Evolutionary conservation across 2,888 invertebrate species (phyloP).

Genomic region (Synanthedon formicaeformis): DNA sequence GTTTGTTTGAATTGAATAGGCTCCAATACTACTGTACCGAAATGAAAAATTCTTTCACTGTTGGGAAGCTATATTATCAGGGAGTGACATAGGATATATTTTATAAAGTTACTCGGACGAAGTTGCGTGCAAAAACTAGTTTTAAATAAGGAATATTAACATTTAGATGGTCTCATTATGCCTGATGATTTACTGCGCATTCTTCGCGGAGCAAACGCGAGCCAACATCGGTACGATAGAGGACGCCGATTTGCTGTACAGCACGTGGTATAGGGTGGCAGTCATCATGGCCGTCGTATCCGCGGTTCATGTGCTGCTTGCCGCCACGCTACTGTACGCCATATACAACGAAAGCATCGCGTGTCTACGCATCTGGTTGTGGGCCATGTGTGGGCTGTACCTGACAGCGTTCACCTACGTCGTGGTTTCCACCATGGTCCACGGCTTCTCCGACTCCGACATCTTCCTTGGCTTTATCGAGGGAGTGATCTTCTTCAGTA

Average conservation of each 20-base stretch:
- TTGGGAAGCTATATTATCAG: no score
- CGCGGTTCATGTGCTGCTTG: conserved; percentile 36
- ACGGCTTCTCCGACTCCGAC: conserved; percentile 44
- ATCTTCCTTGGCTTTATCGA: conserved; percentile 52
- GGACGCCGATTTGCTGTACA: conserved; percentile 36
- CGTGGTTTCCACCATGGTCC: conserved; percentile 13
- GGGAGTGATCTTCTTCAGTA: conserved; percentile 45
- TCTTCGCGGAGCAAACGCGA: conserved; percentile 28
- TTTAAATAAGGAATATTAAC: not conserved
- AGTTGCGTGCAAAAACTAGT: no score
- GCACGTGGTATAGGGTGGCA: conserved; percentile 26
- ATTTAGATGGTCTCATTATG: conserved; percentile 29
- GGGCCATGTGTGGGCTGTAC: conserved; percentile 29
- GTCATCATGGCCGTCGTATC: conserved; percentile 24
- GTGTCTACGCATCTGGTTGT: conserved; percentile 28
- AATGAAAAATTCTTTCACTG: no score
- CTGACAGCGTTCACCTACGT: conserved; percentile 21
- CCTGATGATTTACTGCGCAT: conserved; percentile 29
- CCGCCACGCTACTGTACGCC: conserved; percentile 28
- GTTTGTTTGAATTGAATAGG: no score
- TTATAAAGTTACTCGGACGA: no score
- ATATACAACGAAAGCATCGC: conserved; percentile 26
- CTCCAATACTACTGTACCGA: no score
- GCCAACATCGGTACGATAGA: conserved; percentile 27
- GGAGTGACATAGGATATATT: no score